Conservation (phyloP, 2,113 vertebrate species). For the Dissostichus mawsoni region DNA sequence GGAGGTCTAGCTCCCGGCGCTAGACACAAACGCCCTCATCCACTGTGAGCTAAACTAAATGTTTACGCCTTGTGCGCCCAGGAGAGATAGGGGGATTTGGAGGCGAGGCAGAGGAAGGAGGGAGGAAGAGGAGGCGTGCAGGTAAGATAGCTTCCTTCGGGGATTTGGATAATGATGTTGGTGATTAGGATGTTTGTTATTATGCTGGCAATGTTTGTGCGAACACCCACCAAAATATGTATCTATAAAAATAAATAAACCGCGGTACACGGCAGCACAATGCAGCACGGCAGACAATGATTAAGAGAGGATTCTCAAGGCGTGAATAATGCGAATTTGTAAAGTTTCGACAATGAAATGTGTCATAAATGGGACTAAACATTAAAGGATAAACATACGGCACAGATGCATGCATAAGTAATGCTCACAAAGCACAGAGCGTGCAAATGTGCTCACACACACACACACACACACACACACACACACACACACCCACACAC, state of each 20-base stretch:
- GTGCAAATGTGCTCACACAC: constrained; percentile 5
- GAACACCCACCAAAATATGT: constrained; percentile 52
- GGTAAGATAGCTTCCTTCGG: constrained; percentile 56
- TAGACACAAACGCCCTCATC: constrained; percentile 52
- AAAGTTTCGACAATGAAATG: constrained; percentile 52
- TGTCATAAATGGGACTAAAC: constrained; percentile 45
- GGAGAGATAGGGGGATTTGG: constrained; percentile 52
- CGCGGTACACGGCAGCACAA: constrained; percentile 38
- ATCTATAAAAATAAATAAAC: constrained; percentile 65
- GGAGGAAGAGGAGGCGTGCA: constrained; percentile 45
- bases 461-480: background rate
- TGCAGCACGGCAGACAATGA: constrained; percentile 51
- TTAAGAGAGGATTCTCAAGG: constrained; percentile 49
- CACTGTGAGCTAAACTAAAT: constrained; percentile 60
- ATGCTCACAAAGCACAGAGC: constrained; percentile 24
- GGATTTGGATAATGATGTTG: constrained; percentile 76
- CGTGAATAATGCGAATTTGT: constrained; percentile 60
- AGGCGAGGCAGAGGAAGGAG: constrained; percentile 46
- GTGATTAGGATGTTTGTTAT: constrained; percentile 78
- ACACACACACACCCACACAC: background rate
- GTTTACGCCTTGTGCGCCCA: constrained; percentile 32
- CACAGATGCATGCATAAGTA: constrained; percentile 37
- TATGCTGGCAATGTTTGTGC: constrained; percentile 60
- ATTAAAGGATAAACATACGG: constrained; percentile 29
- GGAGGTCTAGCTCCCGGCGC: constrained; percentile 53